Evolutionary conservation across 2,888 invertebrate genomes (phyloP), one percentile per base, ranked within the genome.

Genomic region (Imbricaverruca yamaguchii): DNA sequence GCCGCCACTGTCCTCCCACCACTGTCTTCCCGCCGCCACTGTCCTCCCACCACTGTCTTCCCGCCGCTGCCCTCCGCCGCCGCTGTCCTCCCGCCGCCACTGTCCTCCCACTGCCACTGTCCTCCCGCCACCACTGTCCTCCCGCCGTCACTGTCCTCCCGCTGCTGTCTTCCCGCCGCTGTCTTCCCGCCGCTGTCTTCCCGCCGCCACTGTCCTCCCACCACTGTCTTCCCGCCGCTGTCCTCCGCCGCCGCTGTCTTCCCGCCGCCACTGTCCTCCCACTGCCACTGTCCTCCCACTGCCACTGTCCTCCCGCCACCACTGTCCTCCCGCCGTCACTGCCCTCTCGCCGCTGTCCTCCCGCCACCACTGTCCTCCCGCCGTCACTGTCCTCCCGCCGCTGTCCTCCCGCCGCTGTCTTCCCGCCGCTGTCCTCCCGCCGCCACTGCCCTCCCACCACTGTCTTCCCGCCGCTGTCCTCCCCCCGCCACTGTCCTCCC

Each of bases 1-100:
- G 39, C 39, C 39, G 21, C n/a, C 74, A 15, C 18, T 15, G 21
- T 80, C 80, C 80, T 80, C 57, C 57, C 59, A n/a, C 80, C 56
- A n/a, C 80, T 80, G 57, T 59, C 55, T 55, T 59, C 59, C 80
- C 80, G 25, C 80, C 80, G 56, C 57, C 80, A n/a, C 80, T 25
- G 56, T 59, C 80, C 23, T 59, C 57, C 59, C 80, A n/a, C 59
- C 80, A 6, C 23, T 23, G 57, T 80, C 57, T 11, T 80, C 57
- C 80, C 59, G 57, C 18, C 59, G n/a, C 80, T 53, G 56, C 80
- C 10, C 1, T 57, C n/a, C 79, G 21, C 55, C 23, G 55, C n/a
- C 79, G 21, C 6, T n/a, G 55, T 39, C 23, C n/a, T 59, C n/a
- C 59, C 23, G 63, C 21, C 53, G 11, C 21, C 15, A 12, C 21